Base-by-base conservation (phyloP, 1,140 invertebrate genomes). In the Yoshiicerus persimilis region DNA sequence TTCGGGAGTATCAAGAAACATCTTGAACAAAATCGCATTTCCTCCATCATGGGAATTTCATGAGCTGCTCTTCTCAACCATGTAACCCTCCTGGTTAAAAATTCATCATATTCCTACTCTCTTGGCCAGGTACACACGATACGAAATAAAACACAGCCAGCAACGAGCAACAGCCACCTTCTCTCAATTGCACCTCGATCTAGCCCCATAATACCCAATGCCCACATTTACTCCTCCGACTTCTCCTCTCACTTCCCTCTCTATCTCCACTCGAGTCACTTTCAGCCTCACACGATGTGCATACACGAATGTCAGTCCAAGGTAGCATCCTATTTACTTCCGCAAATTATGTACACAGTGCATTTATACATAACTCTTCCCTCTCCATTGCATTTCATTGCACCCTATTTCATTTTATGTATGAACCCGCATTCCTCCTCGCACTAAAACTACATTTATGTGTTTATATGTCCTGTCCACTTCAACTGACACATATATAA, bases 61-160 rank as follows among this genome's bases (percentile, higher is more conserved):
- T 86, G 86, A 86, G 86, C 70, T 86, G 86, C 75, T 86, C 34
- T 86, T 75, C 86, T 86, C 86, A 86, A 86, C 86, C 86, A 86
- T 86, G 47, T 86, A 86, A 86, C 62, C 27, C 66, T 38, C n/a
- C 86, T 86, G 34, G 86, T 86, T 86, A 86, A 86, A 86, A 86
- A 86, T 86, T 86, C 86, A 86, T 86, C 86, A 64, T 38, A 75
- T 38, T 9, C 86, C 36, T 38, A 6, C 56, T 75, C 20, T 39
- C n/a, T 64, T 75, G 32, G 75, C 32, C 75, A 80, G 34, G 34
- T 36, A n/a, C 9, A 66, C n/a, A 23, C 62, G 10, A 66, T 23
- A n/a, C 75, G 8, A 30, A 80, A 34, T 23, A 23, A 80, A 30
- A 77, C 32, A 36, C 8, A 77, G 20, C 10, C 32, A 80, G 34